A percentile compares a stretch with the other conserved stretches of the same genome.
These are phyloP conservation scores for Rhodeus uyekii DNA, from an alignment of 2,797 vertebrate genomes.

Conservation along the genomic window DNA sequence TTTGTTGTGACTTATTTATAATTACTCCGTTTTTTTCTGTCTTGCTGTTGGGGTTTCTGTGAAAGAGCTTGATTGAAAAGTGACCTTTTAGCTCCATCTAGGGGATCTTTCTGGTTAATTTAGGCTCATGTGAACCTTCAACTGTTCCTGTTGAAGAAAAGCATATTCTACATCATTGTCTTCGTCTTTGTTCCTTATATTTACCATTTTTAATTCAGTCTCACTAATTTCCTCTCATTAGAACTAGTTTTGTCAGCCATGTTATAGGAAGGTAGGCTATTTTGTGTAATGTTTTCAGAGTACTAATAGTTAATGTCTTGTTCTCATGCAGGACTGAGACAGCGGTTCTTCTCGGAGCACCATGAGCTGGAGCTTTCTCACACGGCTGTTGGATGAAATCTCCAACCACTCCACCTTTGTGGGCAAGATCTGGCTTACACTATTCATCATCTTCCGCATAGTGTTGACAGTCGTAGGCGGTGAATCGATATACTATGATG, in stretches of 20 bases:
- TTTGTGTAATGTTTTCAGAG: background rate
- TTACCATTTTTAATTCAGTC: background rate
- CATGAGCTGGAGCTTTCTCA: conserved; percentile 96
- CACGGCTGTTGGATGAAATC: conserved; percentile 89
- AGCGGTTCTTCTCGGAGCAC: conserved; percentile 48
- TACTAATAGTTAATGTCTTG: background rate
- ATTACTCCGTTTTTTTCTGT: no score
- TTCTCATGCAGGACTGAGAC: conserved; percentile 61
- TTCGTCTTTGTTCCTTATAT: background rate
- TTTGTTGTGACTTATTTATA: no score
- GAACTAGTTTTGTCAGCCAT: background rate
- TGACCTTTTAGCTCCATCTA: conserved; percentile 41
- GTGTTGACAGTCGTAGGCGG: conserved; percentile 90
- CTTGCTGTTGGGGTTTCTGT: background rate
- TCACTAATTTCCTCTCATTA: background rate
- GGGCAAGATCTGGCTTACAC: conserved; percentile 91
- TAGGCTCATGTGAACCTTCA: background rate
- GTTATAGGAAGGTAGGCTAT: background rate
- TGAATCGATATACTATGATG: conserved; percentile 92
- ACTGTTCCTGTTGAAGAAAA: background rate
- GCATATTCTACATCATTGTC: background rate
- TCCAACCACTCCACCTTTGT: conserved; percentile 94
- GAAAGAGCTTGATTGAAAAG: background rate
- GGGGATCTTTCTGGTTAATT: conserved; percentile 2
- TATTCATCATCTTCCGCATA: conserved; percentile 89